Evolutionary conservation across 2,797 vertebrate genomes (phyloP).

Genomic region (Pipistrellus pipistrellus): DNA sequence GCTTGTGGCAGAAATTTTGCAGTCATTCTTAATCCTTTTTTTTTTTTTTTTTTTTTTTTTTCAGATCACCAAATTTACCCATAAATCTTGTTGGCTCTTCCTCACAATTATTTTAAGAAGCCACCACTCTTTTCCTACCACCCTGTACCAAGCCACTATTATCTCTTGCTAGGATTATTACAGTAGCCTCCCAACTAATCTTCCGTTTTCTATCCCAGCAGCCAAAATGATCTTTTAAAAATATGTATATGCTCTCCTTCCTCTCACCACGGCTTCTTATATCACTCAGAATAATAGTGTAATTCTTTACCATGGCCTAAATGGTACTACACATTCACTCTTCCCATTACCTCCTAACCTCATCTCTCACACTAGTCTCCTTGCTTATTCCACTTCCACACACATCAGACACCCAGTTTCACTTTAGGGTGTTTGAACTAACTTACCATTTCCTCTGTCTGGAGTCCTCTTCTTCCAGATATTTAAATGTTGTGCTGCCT

Average conservation of each 20-base stretch:
- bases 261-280: background rate
- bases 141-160: background rate
- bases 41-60: constrained; percentile 37
- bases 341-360: background rate
- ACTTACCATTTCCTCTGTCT: background rate
- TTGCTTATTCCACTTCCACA: background rate
- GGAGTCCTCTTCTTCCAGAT: background rate
- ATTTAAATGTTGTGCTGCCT: background rate
- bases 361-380: background rate
- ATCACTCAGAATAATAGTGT: background rate
- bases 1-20: background rate
- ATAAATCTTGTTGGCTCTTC: background rate
- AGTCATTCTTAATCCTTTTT: background rate
- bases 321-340: background rate
- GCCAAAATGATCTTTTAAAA: constrained; percentile 26
- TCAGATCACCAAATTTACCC: background rate
- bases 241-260: background rate
- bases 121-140: background rate
- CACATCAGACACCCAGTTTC: background rate
- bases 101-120: constrained; percentile 31
- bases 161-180: background rate
- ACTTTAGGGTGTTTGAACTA: background rate
- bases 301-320: background rate
- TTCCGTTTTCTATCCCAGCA: background rate
- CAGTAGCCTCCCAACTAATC: background rate